phyloP scores from a whole-genome alignment of 1,140 invertebrate species.

The Solen grandis region DNA sequence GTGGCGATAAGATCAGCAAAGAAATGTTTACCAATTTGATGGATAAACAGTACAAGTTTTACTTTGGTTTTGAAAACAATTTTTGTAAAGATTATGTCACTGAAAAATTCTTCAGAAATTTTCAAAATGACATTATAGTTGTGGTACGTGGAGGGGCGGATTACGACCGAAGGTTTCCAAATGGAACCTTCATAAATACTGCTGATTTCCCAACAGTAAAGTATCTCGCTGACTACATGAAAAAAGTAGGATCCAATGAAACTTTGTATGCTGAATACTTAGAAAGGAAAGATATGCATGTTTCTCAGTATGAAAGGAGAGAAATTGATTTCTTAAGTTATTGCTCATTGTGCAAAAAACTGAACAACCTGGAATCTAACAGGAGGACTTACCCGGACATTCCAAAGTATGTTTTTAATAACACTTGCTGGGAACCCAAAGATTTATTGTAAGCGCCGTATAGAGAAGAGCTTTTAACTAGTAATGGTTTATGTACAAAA shows the following conservation, averaged over 20 bases:
- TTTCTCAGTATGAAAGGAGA: not conserved
- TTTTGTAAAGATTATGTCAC: slow-evolving; percentile 43
- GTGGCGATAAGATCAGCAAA: too few species aligned
- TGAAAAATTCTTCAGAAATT: slow-evolving; percentile 39
- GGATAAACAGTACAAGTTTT: slow-evolving; percentile 25
- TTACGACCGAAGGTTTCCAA: too few species aligned
- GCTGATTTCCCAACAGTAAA: too few species aligned
- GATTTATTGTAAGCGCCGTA: too few species aligned
- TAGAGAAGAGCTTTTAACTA: too few species aligned
- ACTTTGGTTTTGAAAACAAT: slow-evolving; percentile 42
- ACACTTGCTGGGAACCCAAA: slow-evolving; percentile 1
- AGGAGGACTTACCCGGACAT: slow-evolving; percentile 8
- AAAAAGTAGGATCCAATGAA: too few species aligned
- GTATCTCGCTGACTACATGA: too few species aligned
- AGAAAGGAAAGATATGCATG: not conserved
- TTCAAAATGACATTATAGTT: slow-evolving; percentile 4
- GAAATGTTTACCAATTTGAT: too few species aligned
- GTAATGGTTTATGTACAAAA: too few species aligned
- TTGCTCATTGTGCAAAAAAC: slow-evolving; percentile 24
- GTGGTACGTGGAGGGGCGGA: slow-evolving; percentile 11
- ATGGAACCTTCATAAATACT: too few species aligned
- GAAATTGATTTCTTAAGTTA: not conserved
- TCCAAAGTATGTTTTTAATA: slow-evolving; percentile 7
- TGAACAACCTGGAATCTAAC: slow-evolving; percentile 7
- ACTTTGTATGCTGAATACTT: slow-evolving; percentile 4